Percentiles rank a stretch among this genome's conserved stretches.
These are phyloP conservation scores for Palaemon carinicauda DNA, from an alignment of 1,140 invertebrate species.

Conservation along the genomic window DNA sequence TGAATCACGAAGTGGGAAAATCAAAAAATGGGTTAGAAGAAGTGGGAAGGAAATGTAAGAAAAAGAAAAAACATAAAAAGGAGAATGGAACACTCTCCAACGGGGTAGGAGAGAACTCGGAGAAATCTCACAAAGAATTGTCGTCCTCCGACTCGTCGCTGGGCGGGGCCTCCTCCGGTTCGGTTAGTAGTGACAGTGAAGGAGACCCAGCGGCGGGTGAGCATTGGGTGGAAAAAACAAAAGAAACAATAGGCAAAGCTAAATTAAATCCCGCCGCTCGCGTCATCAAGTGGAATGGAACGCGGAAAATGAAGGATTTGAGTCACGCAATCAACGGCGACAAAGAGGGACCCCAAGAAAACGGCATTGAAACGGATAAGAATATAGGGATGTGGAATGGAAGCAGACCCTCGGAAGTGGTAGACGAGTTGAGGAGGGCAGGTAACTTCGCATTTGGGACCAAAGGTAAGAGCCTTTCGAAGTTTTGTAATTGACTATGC, in stretches of 20 bases:
- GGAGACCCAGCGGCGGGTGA: slow-evolving; percentile 5
- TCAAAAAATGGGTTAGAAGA: slow-evolving; percentile 18
- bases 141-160: slow-evolving; percentile 20
- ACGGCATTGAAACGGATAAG: neutral
- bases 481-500: neutral
- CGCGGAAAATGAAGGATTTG: neutral
- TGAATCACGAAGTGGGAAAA: slow-evolving; percentile 15
- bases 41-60: slow-evolving; percentile 10
- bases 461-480: slow-evolving; percentile 10
- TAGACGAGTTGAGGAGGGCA: slow-evolving; percentile 38
- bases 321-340: neutral
- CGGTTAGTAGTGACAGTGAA: slow-evolving; percentile 25
- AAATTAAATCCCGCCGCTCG: neutral
- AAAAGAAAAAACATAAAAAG: neutral
- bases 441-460: slow-evolving; percentile 34
- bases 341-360: neutral
- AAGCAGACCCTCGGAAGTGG: slow-evolving; percentile 11
- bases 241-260: slow-evolving; percentile 25
- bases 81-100: neutral
- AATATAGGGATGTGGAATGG: slow-evolving; percentile 33
- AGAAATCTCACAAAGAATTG: neutral
- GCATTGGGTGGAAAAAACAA: slow-evolving; percentile 39
- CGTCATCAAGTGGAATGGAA: slow-evolving; percentile 28
- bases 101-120: neutral
- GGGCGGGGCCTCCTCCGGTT: neutral